These are phyloP conservation scores for Bombus polaris DNA, from an alignment of 1,140 invertebrate genomes.

Conservation along the genomic window DNA sequence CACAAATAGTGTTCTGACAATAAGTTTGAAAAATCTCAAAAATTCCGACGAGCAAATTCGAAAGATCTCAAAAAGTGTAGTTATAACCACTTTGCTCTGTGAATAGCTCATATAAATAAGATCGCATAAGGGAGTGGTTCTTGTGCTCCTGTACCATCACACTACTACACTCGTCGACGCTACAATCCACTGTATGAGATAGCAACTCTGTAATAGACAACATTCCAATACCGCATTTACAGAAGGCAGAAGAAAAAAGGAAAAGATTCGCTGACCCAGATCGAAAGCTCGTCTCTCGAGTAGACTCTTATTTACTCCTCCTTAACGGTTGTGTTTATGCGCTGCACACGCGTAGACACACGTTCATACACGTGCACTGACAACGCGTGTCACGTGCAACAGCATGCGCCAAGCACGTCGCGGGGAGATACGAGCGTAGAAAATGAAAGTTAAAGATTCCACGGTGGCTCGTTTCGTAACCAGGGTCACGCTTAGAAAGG, in stretches of 20 bases:
- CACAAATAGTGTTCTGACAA: fast-evolving
- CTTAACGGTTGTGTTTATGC: conserved; percentile 26
- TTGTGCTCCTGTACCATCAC: too few relatives aligned
- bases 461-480: conserved; percentile 61
- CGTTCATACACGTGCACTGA: conserved; percentile 39
- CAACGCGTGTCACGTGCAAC: conserved; percentile 60
- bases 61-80: too few relatives aligned
- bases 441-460: conserved; percentile 71
- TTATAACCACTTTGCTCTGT: too few relatives aligned
- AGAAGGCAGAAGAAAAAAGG: neutral
- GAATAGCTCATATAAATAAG: too few relatives aligned
- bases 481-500: conserved; percentile 69
- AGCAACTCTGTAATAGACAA: neutral
- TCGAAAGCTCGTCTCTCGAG: conserved; percentile 36
- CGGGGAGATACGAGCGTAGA: conserved; percentile 49
- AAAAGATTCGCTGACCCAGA: conserved; percentile 4
- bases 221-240: neutral
- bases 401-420: conserved; percentile 57
- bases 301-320: conserved; percentile 30
- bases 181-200: neutral
- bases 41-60: too few relatives aligned
- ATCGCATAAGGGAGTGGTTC: too few relatives aligned
- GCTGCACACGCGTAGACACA: conserved; percentile 47
- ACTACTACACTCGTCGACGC: too few relatives aligned
- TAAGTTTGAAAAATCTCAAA: too few relatives aligned